A percentile compares a stretch with the other conserved stretches of the same genome.
Evolutionary conservation across 2,888 invertebrate genomes (phyloP).

Genomic region (Drosophila nigricruria): DNA sequence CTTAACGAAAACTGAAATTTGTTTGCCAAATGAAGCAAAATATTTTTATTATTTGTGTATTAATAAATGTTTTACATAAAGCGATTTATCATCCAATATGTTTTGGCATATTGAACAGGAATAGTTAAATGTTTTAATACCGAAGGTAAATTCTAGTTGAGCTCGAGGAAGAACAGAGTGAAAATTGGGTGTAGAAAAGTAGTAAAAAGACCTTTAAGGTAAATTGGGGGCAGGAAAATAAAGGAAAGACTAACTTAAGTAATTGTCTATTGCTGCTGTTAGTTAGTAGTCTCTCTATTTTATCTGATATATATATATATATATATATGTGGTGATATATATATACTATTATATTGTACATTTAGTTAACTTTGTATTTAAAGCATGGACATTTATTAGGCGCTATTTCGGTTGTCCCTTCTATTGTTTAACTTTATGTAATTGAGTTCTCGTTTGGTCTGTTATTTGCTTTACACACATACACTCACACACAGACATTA

Average conservation of each 20-base stretch:
- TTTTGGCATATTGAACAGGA: slow-evolving; percentile 38
- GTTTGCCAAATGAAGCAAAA: slow-evolving; percentile 62
- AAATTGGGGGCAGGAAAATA: not conserved
- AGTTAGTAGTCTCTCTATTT: slow-evolving; percentile 16
- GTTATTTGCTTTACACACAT: slow-evolving; percentile 10
- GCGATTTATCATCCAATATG: slow-evolving; percentile 48
- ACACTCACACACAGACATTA: not conserved
- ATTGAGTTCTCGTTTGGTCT: slow-evolving; percentile 45
- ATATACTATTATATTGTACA: slow-evolving; percentile 62
- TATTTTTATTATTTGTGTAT: slow-evolving; percentile 56
- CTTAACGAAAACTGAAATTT: slow-evolving; percentile 54
- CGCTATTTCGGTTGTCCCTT: slow-evolving; percentile 27
- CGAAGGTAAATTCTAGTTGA: slow-evolving; percentile 38
- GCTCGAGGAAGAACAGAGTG: slow-evolving; percentile 20
- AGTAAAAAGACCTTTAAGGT: slow-evolving; percentile 6
- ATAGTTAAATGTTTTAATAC: slow-evolving; percentile 35
- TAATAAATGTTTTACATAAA: slow-evolving; percentile 79
- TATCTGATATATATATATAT: slow-evolving; percentile 3
- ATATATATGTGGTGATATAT: slow-evolving; percentile 29
- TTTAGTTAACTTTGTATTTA: slow-evolving; percentile 75
- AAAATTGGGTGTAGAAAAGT: slow-evolving; percentile 17
- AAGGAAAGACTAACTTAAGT: slow-evolving; percentile 10
- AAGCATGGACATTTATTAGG: slow-evolving; percentile 70
- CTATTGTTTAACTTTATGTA: slow-evolving; percentile 64
- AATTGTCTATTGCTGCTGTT: slow-evolving; percentile 23